These are phyloP conservation scores for Grammomys dolichurus DNA, from an alignment of 2,113 vertebrate species.

Conservation along the genomic window DNA sequence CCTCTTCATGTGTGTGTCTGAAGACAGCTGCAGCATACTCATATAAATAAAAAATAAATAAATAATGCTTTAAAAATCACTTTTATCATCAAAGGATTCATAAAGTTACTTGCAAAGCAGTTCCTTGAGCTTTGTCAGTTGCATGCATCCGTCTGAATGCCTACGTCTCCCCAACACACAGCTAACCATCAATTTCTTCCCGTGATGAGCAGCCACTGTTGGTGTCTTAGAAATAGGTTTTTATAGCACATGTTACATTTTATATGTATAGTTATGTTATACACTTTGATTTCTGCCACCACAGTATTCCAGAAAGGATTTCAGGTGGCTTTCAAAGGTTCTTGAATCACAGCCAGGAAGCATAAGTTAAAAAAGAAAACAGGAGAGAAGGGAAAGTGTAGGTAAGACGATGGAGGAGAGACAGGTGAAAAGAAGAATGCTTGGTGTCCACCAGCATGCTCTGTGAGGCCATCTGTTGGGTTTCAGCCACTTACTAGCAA, in stretches of 20 bases:
- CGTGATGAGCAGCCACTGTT: conserved; percentile 31
- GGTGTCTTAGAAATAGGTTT: conserved; percentile 64
- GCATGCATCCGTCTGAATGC: neutral
- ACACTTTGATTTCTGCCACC: conserved; percentile 67
- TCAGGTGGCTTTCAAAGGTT: conserved; percentile 56
- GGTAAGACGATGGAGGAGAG: neutral
- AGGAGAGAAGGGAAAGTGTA: neutral
- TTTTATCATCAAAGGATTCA: neutral
- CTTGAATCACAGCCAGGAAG: conserved; percentile 48
- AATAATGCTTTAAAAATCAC: conserved; percentile 28
- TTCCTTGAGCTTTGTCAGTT: conserved; percentile 12
- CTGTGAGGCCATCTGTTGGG: neutral
- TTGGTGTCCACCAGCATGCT: neutral
- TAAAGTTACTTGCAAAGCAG: conserved; percentile 41
- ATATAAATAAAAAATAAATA: no score
- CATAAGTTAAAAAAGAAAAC: conserved; percentile 60
- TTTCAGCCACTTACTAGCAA: conserved; percentile 31
- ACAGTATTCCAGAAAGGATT: conserved; percentile 65
- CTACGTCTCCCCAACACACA: neutral
- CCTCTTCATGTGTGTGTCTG: no score
- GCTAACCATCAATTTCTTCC: conserved; percentile 34
- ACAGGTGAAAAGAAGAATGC: neutral
- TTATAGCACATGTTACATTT: conserved; percentile 67
- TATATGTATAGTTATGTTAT: conserved; percentile 63
- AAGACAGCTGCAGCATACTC: no score